Evolutionary conservation across 2,797 vertebrate genomes (phyloP).

Genomic region (Podargus strigoides): DNA sequence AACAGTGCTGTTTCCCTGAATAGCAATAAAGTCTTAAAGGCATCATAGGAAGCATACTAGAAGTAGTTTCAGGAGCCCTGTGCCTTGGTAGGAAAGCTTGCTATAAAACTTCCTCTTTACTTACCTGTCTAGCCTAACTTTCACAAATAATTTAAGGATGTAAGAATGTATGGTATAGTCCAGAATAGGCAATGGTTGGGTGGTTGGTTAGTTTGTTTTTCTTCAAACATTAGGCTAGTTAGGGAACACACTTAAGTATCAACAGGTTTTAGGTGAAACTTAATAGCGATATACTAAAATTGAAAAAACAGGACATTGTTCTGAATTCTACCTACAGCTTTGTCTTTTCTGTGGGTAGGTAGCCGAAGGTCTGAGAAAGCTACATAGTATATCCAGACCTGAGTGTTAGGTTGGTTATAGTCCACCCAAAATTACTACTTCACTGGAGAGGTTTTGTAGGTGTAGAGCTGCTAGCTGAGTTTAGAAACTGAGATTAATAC

Average conservation of each 20-base stretch:
- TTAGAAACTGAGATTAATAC: neutral
- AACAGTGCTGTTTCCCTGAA: neutral
- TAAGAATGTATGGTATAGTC: rapidly evolving
- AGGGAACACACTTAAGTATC: too few species aligned
- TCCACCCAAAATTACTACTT: neutral
- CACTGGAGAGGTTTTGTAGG: neutral
- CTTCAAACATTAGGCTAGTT: too few species aligned
- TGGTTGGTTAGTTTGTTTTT: neutral
- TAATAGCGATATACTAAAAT: neutral
- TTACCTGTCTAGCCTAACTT: neutral
- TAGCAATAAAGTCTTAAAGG: rapidly evolving
- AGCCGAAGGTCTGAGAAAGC: neutral
- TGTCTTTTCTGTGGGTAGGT: too few species aligned
- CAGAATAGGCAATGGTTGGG: neutral
- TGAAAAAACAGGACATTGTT: rapidly evolving
- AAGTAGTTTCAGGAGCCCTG: neutral
- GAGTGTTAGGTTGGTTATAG: too few species aligned
- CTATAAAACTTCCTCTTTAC: neutral
- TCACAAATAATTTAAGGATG: neutral
- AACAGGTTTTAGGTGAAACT: neutral
- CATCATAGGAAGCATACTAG: rapidly evolving
- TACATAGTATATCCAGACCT: rapidly evolving
- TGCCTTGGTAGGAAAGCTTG: neutral
- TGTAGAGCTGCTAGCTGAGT: neutral
- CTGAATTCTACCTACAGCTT: neutral